phyloP scores from a whole-genome alignment of 2,888 invertebrate genomes.

The Laspeyria flexula region DNA sequence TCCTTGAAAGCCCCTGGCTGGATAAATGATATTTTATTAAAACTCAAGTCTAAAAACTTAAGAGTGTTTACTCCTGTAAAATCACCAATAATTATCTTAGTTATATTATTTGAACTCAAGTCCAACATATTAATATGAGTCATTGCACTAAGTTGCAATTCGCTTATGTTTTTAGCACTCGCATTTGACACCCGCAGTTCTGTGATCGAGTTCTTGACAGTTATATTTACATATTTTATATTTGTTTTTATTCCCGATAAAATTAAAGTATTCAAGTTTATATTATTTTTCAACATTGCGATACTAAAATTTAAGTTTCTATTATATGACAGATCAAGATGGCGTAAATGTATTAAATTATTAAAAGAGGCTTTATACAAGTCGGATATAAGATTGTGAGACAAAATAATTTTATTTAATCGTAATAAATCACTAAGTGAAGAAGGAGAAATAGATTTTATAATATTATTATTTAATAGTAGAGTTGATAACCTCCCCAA shows the following conservation, averaged over 20 bases:
- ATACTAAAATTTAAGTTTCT: slow-evolving; percentile 48
- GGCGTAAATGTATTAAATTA: slow-evolving; percentile 45
- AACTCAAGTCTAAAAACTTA: slow-evolving; percentile 60
- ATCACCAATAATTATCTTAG: slow-evolving; percentile 47
- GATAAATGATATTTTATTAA: slow-evolving; percentile 59
- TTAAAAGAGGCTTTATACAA: slow-evolving; percentile 49
- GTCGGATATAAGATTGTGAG: slow-evolving; percentile 51
- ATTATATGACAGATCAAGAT: slow-evolving; percentile 66
- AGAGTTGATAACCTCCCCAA: slow-evolving; percentile 50
- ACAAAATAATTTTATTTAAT: slow-evolving; percentile 51
- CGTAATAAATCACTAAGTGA: slow-evolving; percentile 44
- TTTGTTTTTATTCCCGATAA: slow-evolving; percentile 53
- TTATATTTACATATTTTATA: slow-evolving; percentile 13
- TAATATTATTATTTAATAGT: slow-evolving; percentile 60
- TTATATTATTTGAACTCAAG: slow-evolving; percentile 57
- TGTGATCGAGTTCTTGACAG: slow-evolving; percentile 22
- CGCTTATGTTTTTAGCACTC: slow-evolving; percentile 48
- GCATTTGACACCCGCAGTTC: slow-evolving; percentile 51
- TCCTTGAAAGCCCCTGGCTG: slow-evolving; percentile 67
- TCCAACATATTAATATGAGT: slow-evolving; percentile 45
- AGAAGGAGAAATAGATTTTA: slow-evolving; percentile 46
- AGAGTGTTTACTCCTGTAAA: slow-evolving; percentile 52
- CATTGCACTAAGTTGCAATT: slow-evolving; percentile 47
- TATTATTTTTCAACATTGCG: slow-evolving; percentile 35
- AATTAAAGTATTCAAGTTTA: slow-evolving; percentile 43